Base-by-base conservation (phyloP, 2,888 invertebrate species). In the Amorpha juglandis region DNA sequence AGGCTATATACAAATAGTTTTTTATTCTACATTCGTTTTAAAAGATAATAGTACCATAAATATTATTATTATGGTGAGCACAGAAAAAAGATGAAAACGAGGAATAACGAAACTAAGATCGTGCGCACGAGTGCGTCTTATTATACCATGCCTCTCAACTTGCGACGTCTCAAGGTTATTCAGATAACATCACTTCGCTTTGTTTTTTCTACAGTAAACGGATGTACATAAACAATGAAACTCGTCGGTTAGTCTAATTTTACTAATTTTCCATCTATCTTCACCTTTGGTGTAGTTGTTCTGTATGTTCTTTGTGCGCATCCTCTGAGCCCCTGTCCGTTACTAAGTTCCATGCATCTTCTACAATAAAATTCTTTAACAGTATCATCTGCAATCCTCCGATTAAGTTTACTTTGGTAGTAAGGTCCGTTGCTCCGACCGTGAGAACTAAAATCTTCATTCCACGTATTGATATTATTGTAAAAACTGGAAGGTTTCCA, bases 201-300 rank as follows among this genome's bases (percentile, higher is more conserved):
- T 86, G 85, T 84, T 79, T 74, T 73, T 68, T 71, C 58, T 68
- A 73, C 72, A 74, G 71, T 81, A 78, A 45, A 80, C 74, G 75
- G 77, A 82, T 83, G 83, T 83, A 82, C 84, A 84, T 84, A 85
- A 87, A 88, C 88, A 87, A 88, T 84, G 76, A 74, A 74, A 76
- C 78, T 73, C 72, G 76, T 72, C 76, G 72, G 85, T 91, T 87
- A 92, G 82, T 91, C 90, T 88, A 93, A 89, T 89, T 91, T 93
- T 76, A 86, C 89, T 83, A 93, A 83, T 89, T 93, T 93, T 14
- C 93, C 93, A 64, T 93, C 92, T 67, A 93, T 78, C 78, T 90
- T 93, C 53, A 91, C 76, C 78, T 88, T 92, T 6, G 84, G 81
- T 51, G 92, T 92, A 11, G 92, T 90, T 16, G 83, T 88, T 74